These are phyloP conservation scores for Odobenus rosmarus DNA, from an alignment of 2,113 vertebrate genomes.

Conservation along the genomic window DNA sequence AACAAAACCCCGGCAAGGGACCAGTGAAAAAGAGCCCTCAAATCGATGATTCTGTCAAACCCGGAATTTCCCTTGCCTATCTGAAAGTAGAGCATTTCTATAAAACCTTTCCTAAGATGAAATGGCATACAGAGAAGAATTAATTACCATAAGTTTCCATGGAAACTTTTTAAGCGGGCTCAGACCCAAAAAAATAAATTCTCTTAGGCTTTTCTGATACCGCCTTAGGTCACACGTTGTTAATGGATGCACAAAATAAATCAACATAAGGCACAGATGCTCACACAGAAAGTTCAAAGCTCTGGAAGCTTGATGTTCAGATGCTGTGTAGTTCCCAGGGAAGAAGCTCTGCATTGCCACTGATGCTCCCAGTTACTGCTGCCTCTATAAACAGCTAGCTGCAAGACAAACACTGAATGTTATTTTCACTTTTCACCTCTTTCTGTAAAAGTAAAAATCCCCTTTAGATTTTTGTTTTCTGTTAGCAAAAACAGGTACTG, in stretches of 20 bases:
- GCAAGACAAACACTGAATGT: background rate
- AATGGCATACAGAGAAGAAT: background rate
- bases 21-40: background rate
- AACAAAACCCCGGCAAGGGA: background rate
- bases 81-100: background rate
- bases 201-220: background rate
- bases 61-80: background rate
- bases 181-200: background rate
- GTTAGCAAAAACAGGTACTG: background rate
- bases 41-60: background rate
- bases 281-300: background rate
- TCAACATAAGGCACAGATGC: background rate
- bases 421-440: background rate
- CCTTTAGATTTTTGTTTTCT: background rate
- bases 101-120: background rate
- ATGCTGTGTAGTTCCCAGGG: background rate
- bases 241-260: background rate
- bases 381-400: background rate
- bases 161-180: background rate
- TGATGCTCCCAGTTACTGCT: background rate
- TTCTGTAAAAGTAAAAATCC: background rate
- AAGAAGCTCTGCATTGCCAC: background rate
- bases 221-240: background rate
- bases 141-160: background rate
- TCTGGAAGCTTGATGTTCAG: background rate